Base-by-base conservation (phyloP, 2,888 invertebrate genomes). In the Pilophorus perplexus region DNA sequence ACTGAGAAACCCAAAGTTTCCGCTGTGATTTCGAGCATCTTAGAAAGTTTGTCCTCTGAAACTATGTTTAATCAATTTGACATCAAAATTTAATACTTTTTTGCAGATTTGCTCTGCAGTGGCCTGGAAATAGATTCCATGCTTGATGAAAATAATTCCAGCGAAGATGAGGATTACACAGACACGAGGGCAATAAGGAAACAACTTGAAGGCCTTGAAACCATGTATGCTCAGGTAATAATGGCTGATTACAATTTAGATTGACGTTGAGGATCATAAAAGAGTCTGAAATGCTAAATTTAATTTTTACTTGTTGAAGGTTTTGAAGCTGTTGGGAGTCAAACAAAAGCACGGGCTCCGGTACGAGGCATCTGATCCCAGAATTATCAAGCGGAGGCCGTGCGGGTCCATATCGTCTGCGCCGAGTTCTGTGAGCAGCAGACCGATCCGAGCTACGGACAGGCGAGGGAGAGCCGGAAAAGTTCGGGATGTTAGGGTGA, bases 401-500 rank as follows among this genome's bases (percentile, higher is more conserved):
- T 89, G 90, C 74, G 90, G 90, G 38, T 90, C 89, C 73, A 85
- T 91, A 80, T 90, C 90, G 0, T 90, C 90, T 0, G 79, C 90
- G 22, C 90, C 90, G 1, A 89, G 89, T 71, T 90, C 90, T 0
- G 89, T 90, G 4, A 89, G 89, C 77, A 88, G 88, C 71, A 80
- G 89, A 54, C 89, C 89, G 0, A 84, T 85, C 65, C 79, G 89
- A 54, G 89, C 62, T 2, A 60, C 59, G 10, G 57, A 65, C 38
- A 50, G 65, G 46, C 57, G 67, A 52, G 57, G 55, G 20, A 54
- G 64, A 28, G 59, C 65, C 18, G 67, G 65, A 25, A 69, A 69
- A 66, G 69, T 69, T 12, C 59, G 67, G 33, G 69, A 69, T 38
- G 50, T 69, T 37, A 65, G 66, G 60, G 68, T 69, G 18, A 67